Evolutionary conservation across 2,797 vertebrate genomes (phyloP).

Genomic region (Tiaroga cobitis): DNA sequence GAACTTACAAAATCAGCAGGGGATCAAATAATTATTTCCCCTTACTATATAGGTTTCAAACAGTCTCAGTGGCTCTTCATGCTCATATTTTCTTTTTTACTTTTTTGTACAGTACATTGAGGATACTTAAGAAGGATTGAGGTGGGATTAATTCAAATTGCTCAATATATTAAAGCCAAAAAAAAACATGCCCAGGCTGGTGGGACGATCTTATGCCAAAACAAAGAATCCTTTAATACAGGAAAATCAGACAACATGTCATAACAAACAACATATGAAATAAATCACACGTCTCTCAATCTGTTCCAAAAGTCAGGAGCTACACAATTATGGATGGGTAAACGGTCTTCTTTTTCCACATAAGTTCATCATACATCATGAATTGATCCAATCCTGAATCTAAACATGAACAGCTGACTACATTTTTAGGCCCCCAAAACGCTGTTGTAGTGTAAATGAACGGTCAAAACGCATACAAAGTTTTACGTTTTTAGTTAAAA

Average conservation of each 20-base stretch:
- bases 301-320: not conserved
- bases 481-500: too few species aligned
- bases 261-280: slow-evolving; percentile 10
- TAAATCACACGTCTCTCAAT: slow-evolving; percentile 4
- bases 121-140: slow-evolving; percentile 30
- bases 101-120: slow-evolving; percentile 11
- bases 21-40: too few species aligned
- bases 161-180: slow-evolving; percentile 35
- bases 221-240: slow-evolving; percentile 45
- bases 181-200: slow-evolving; percentile 29
- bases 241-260: slow-evolving; percentile 37
- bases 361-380: not conserved
- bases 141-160: slow-evolving; percentile 26
- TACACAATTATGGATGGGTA: not conserved
- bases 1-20: too few species aligned
- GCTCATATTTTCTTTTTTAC: too few species aligned
- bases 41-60: not conserved
- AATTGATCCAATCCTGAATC: not conserved
- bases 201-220: slow-evolving; percentile 2
- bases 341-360: not conserved
- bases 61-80: slow-evolving; percentile 18
- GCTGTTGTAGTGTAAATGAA: too few species aligned
- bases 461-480: too few species aligned
- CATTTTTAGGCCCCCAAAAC: too few species aligned
- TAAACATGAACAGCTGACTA: too few species aligned